Percentiles rank a stretch among this genome's conserved stretches.
Evolutionary conservation across 1,140 invertebrate genomes (phyloP).

Genomic region (Marisa cornuarietis): DNA sequence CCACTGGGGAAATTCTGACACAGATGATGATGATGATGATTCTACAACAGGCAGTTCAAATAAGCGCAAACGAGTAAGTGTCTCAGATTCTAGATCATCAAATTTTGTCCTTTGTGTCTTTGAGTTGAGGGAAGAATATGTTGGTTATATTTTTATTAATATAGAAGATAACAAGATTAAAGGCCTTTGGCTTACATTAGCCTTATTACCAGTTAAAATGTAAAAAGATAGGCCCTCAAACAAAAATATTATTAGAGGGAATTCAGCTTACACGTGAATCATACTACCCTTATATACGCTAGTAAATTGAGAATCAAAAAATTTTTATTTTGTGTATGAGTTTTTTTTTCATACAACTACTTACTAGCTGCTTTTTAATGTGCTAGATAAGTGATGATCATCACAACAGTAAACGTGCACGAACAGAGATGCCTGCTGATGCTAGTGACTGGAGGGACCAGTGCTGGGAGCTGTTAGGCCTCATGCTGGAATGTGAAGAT

Average conservation of each 20-base stretch:
- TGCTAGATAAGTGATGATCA: not conserved
- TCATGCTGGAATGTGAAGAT: conserved; percentile 62
- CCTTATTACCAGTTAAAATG: no score
- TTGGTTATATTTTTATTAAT: no score
- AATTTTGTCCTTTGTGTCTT: not conserved
- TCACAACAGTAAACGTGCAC: conserved; percentile 19
- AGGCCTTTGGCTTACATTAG: no score
- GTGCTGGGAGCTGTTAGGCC: conserved; percentile 53
- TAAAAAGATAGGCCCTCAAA: no score
- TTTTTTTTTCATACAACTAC: not conserved
- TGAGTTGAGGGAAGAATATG: no score
- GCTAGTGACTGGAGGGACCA: conserved; percentile 58
- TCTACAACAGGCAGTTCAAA: not conserved
- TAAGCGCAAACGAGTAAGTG: conserved; percentile 39
- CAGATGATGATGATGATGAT: conserved; percentile 30
- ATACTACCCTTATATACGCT: no score
- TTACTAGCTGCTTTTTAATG: not conserved
- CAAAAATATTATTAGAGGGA: no score
- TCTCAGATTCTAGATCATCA: not conserved
- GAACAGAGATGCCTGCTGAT: conserved; percentile 25
- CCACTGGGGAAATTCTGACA: conserved; percentile 33
- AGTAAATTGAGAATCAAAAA: no score
- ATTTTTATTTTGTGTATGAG: not conserved
- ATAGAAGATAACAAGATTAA: no score
- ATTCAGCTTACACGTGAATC: no score